These are phyloP conservation scores for Drepana arcuata DNA, from an alignment of 1,140 invertebrate species.

Conservation along the genomic window DNA sequence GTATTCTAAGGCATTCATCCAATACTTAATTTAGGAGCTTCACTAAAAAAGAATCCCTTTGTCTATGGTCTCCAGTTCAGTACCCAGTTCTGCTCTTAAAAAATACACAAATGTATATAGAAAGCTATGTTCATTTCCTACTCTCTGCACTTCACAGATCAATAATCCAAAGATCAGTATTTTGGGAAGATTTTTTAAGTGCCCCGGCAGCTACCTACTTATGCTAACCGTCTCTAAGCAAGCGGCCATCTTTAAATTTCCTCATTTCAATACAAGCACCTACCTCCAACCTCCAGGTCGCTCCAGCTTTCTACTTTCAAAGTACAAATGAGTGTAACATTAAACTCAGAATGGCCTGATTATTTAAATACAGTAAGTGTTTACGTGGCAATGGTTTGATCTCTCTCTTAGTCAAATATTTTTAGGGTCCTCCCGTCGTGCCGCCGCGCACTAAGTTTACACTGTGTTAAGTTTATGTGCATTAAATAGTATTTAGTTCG, in stretches of 20 bases:
- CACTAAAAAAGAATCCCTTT: no score
- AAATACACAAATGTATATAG: no score
- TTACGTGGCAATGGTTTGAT: constrained; percentile 82
- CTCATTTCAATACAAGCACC: no score
- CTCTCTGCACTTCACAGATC: no score
- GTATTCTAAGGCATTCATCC: no score
- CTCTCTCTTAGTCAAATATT: constrained; percentile 80
- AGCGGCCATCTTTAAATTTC: no score
- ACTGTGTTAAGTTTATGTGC: constrained; percentile 49
- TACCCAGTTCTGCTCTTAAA: no score
- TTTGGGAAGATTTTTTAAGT: not conserved
- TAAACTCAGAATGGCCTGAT: constrained; percentile 32
- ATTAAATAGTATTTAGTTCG: constrained; percentile 63
- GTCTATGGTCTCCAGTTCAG: no score
- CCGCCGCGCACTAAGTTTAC: constrained; percentile 16
- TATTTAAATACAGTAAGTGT: constrained; percentile 70
- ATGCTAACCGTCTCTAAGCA: constrained; percentile 3
- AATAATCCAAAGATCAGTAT: no score
- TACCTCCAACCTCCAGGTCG: no score
- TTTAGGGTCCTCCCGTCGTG: constrained; percentile 58
- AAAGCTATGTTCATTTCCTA: no score
- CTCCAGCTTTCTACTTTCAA: constrained; percentile 23
- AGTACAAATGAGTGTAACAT: constrained; percentile 47
- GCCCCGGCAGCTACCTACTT: not conserved
- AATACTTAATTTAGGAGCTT: no score